phyloP scores from a whole-genome alignment of 2,888 invertebrate genomes.

The Euclidia mi region DNA sequence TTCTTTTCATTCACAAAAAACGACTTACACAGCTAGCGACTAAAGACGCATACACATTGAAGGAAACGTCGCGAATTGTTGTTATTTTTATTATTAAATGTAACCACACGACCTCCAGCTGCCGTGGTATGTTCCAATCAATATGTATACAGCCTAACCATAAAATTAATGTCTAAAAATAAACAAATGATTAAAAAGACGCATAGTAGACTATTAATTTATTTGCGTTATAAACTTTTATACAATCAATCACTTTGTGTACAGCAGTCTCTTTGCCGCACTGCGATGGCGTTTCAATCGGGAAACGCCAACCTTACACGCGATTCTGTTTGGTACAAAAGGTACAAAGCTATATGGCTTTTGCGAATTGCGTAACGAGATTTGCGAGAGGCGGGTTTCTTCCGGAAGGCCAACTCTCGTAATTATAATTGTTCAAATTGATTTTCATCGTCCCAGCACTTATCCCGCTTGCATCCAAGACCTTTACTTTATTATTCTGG shows the following conservation, averaged over 20 bases:
- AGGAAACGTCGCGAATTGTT: slow-evolving; percentile 8
- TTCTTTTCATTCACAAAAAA: slow-evolving; percentile 36
- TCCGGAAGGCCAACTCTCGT: too few relatives aligned
- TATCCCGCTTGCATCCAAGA: too few relatives aligned
- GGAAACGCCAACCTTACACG: slow-evolving; percentile 8
- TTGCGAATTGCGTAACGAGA: too few relatives aligned
- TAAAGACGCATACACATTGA: slow-evolving; percentile 52
- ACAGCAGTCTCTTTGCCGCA: slow-evolving; percentile 61
- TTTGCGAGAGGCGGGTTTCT: too few relatives aligned
- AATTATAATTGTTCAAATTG: too few relatives aligned
- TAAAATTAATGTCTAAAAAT: slow-evolving; percentile 47
- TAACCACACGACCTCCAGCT: too few relatives aligned
- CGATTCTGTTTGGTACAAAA: neutral
- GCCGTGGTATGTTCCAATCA: slow-evolving; percentile 27
- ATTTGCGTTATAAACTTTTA: slow-evolving; percentile 60
- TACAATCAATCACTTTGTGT: slow-evolving; percentile 69
- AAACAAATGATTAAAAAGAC: slow-evolving; percentile 49
- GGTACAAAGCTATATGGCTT: too few relatives aligned
- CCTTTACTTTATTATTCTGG: too few relatives aligned
- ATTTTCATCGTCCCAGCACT: too few relatives aligned
- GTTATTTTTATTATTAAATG: too few relatives aligned
- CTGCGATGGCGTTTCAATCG: slow-evolving; percentile 8
- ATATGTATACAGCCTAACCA: slow-evolving; percentile 46
- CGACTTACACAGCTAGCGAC: slow-evolving; percentile 52
- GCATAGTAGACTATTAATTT: slow-evolving; percentile 55